A percentile compares a stretch with the other conserved stretches of the same genome.
Conservation (phyloP, 2,888 invertebrate species). For the Crossocerus cetratus region DNA sequence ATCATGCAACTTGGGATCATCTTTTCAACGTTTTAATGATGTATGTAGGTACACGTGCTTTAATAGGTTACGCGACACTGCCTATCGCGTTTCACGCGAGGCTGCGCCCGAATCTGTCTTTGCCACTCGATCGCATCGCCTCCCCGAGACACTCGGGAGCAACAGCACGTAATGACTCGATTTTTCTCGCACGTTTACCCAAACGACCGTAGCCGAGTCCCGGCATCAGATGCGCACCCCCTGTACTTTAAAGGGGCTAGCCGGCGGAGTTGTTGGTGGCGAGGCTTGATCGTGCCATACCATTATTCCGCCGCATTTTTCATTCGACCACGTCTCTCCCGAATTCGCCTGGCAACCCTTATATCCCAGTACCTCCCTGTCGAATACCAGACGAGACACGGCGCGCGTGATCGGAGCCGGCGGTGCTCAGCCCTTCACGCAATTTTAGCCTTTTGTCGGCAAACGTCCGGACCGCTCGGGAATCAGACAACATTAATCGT, state of each 20-base stretch:
- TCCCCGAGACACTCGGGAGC: slow-evolving; percentile 16
- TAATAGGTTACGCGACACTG: background rate
- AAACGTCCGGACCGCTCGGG: slow-evolving; percentile 40
- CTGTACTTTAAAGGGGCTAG: too few species aligned
- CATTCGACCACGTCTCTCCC: too few species aligned
- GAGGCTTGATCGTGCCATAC: too few species aligned
- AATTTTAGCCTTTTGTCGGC: slow-evolving; percentile 53
- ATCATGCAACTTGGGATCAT: slow-evolving; percentile 30
- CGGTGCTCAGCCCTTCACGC: slow-evolving; percentile 24
- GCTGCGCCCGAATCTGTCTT: slow-evolving; percentile 18
- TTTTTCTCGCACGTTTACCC: slow-evolving; percentile 16
- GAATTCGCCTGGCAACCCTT: too few species aligned
- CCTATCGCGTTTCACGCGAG: slow-evolving; percentile 54
- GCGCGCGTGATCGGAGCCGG: slow-evolving; percentile 40
- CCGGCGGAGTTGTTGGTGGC: too few species aligned
- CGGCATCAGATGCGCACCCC: too few species aligned
- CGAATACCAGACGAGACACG: too few species aligned
- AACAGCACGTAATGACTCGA: slow-evolving; percentile 28
- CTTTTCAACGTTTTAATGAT: too few species aligned
- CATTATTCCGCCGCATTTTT: too few species aligned
- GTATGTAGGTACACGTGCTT: too few species aligned
- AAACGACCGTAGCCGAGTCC: too few species aligned
- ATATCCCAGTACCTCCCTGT: too few species aligned
- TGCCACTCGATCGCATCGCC: slow-evolving; percentile 2
- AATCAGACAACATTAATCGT: slow-evolving; percentile 41